Conservation (phyloP, 2,113 vertebrate species). For the Bos javanicus region DNA sequence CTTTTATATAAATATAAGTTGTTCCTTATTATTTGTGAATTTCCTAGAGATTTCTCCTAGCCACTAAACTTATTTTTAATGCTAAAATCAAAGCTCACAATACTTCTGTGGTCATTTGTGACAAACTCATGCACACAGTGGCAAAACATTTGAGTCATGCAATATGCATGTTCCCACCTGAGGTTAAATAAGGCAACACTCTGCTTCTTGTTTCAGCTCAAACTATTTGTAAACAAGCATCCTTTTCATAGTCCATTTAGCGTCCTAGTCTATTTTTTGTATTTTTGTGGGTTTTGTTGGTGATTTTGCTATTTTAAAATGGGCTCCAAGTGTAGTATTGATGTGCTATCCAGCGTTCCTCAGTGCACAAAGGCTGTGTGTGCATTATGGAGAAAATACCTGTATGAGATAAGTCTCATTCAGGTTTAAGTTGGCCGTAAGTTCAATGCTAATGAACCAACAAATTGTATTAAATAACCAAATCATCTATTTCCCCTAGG, state of each 20-base stretch:
- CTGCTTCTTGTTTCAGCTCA: not conserved
- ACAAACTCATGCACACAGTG: not conserved
- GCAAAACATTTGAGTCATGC: not conserved
- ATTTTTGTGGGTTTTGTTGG: not conserved
- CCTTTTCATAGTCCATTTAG: not conserved
- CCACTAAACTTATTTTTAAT: not conserved
- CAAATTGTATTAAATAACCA: not conserved
- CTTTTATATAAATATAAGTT: not conserved
- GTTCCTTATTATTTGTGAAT: not conserved
- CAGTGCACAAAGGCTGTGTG: not conserved
- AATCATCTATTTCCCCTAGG: not conserved
- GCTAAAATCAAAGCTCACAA: not conserved
- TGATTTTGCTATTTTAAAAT: not conserved
- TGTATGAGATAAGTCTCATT: not conserved
- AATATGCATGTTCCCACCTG: not conserved
- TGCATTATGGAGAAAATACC: not conserved
- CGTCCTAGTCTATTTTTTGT: not conserved
- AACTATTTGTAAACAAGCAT: not conserved
- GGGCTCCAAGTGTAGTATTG: not conserved
- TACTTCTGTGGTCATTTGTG: not conserved
- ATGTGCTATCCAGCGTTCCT: not conserved
- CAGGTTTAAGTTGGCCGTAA: not conserved
- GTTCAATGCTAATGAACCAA: not conserved
- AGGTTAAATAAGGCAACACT: not conserved
- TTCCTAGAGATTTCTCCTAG: not conserved